Base-by-base conservation (phyloP, 92 coral and sea anemone species). In the Ricordea florida region DNA sequence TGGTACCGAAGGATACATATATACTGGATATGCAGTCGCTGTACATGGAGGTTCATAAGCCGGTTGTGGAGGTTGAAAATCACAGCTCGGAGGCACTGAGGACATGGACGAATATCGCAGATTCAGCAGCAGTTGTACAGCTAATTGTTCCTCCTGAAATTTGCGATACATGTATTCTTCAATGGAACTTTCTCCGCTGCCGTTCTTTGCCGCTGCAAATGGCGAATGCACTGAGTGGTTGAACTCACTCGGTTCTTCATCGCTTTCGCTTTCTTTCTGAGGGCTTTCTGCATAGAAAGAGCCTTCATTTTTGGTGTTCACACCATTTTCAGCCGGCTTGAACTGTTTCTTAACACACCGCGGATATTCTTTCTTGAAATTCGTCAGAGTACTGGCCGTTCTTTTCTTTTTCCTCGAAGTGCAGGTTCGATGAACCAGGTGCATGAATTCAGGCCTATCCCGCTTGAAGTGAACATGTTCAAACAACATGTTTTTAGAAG, bases 401-500 rank as follows among this genome's bases (percentile, higher is more conserved):
- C 75, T 60, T 74, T 93, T 83, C 69, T 92, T 96, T 90, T 92
- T 92, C 75, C 96, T 83, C 18, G 99, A 75, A 51, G 82, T 62
- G 79, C 93, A 92, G 44, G 94, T 92, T 48, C 99, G 92, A 21
- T 87, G 89, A 31, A 96, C 99, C 65, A 92, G 82, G 51, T 92
- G 94, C 99, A 96, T 96, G 40, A 86, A 81, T 43, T 96, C 97
- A 17, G 99, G 99, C 43, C 69, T 87, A 77, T 89, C 94, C 25
- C 97, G 90, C 78, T 80, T 78, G 69, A 96, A 96, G 59, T 92
- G 73, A 56, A 84, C 82, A 34, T 96, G 99, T 46, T 92, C 99
- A 79, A 96, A 96, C 71, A 86, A 90, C 99, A 96, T 96, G 77
- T 96, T 92, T 76, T 92, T 96, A 17, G 97, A 90, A 50, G 99